Evolutionary conservation across 2,113 vertebrate species (phyloP).

Genomic region (Litocranius walleri): DNA sequence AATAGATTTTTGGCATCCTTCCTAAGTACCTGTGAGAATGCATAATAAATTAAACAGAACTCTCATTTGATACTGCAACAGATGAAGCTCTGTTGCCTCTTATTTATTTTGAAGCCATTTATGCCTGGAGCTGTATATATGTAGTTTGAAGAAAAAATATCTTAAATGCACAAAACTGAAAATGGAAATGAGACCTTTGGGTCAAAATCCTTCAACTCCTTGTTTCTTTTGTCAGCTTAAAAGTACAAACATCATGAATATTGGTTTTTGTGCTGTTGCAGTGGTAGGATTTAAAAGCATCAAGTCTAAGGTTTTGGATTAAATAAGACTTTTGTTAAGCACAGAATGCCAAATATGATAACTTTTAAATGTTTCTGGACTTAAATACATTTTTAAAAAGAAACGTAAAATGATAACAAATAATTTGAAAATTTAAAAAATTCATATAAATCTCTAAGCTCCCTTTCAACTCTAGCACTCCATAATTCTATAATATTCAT

Average conservation of each 20-base stretch:
- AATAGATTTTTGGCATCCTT: neutral
- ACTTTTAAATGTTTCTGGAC: neutral
- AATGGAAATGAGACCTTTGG: constrained; percentile 48
- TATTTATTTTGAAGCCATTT: constrained; percentile 21
- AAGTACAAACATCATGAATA: constrained; percentile 1
- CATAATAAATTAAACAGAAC: neutral
- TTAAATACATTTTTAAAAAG: neutral
- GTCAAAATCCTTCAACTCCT: neutral
- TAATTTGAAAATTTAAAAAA: neutral
- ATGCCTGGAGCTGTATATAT: neutral
- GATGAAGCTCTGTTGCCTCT: neutral
- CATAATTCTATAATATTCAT: neutral
- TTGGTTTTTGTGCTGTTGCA: neutral
- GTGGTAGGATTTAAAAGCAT: neutral
- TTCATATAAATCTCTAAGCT: neutral
- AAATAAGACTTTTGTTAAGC: neutral
- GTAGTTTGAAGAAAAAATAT: neutral
- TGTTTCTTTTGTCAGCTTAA: constrained; percentile 23
- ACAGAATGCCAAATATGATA: neutral
- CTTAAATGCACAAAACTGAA: neutral
- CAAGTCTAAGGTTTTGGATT: neutral
- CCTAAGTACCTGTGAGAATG: neutral
- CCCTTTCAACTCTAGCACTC: neutral
- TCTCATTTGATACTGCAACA: neutral
- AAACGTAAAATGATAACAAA: neutral